Percentiles rank a stretch among this genome's conserved stretches.
phyloP scores from a whole-genome alignment of 2,888 invertebrate genomes.

The Lasioglossum zephyrum region DNA sequence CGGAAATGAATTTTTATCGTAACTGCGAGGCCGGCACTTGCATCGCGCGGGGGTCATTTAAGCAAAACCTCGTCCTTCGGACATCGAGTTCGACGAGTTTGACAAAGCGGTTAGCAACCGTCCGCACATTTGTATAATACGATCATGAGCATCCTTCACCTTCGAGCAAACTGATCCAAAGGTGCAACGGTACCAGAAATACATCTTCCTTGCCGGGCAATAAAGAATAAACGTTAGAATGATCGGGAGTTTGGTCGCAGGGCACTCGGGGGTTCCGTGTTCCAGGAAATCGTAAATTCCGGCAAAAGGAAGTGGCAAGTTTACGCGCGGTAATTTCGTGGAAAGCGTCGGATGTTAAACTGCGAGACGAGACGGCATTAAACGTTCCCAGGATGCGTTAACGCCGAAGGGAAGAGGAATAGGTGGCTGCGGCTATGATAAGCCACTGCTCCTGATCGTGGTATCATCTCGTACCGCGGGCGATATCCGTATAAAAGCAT shows the following conservation, averaged over 20 bases:
- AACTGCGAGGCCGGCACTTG: neutral
- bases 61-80: neutral
- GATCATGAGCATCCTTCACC: neutral
- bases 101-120: no score
- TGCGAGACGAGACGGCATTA: neutral
- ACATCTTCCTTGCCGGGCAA: neutral
- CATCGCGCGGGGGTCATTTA: neutral
- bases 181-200: neutral
- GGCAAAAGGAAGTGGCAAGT: neutral
- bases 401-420: slow-evolving; percentile 20
- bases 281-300: slow-evolving; percentile 18
- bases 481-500: slow-evolving; percentile 37
- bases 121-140: no score
- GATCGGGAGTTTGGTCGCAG: neutral
- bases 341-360: neutral
- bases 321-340: neutral
- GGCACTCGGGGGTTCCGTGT: neutral
- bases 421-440: neutral
- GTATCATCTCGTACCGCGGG: slow-evolving; percentile 31
- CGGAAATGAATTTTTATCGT: slow-evolving; percentile 40
- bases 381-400: slow-evolving; percentile 4
- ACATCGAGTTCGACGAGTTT: neutral
- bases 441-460: slow-evolving; percentile 40
- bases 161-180: neutral
- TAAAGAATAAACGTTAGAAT: slow-evolving; percentile 8